Base-by-base conservation (phyloP, 2,888 invertebrate genomes). In the Papilio elwesi region DNA sequence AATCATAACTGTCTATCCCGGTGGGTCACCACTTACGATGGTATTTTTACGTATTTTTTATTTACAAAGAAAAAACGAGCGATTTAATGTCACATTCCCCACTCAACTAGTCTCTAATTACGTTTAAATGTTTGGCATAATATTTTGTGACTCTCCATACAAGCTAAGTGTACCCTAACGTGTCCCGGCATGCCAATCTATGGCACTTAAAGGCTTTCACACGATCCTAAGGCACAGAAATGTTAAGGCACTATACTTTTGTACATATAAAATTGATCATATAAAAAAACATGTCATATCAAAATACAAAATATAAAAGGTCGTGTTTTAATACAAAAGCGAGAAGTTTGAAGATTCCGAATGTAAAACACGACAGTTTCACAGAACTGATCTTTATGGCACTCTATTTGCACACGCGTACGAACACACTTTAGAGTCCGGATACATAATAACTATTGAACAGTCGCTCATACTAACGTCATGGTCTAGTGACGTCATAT, bases 81-180 rank as follows among this genome's bases (percentile, higher is more conserved):
- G n/a, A n/a, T 15, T 38, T 59, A 59, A n/a, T 62, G 59, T 43
- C 65, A 67, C 65, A 69, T 64, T 85, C 83, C 83, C 81, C 80
- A 81, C 80, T 78, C 77, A 72, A 76, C 78, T 85, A 85, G 79
- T 82, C 80, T 83, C 84, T 86, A 84, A 89, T 89, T 79, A 85
- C 79, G 86, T 83, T 85, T 85, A 84, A 88, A 86, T 87, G 92
- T 93, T 93, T 93, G 93, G 92, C 91, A 92, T 93, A 59, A 86
- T 89, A 85, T 88, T 92, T 93, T 93, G 93, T 93, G 93, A 93
- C 93, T 92, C 85, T 82, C 83, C 86, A 88, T 89, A 87, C 84
- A 85, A 83, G 62, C 87, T 90, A 90, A 84, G 90, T 90, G 90
- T 90, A 90, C 91, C 63, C 88, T 87, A 85, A 84, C 69, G 70